Evolutionary conservation across 2,113 vertebrate genomes (phyloP), one percentile per base, ranked within the genome.

Genomic region (Dunckerocampus dactyliophorus): DNA sequence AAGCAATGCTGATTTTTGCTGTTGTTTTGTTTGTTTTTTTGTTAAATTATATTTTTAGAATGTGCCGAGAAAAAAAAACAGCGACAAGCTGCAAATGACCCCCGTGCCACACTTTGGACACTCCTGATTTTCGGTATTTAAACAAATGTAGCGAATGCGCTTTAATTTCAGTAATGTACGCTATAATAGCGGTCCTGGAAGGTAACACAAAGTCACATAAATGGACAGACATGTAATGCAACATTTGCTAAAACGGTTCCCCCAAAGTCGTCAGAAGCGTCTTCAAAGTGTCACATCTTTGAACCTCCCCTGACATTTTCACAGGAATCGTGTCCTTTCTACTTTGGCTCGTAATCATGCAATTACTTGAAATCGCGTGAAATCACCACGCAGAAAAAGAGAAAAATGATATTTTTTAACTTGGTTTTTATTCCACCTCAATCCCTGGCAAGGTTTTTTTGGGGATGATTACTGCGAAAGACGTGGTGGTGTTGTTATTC

Each of bases 281-380:
- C 46, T 71, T 72, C 52, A 67, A 63, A 77, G 53, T 1, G 43
- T 19, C 46, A n/a, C 68, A 57, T 31, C 3, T 4, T 8, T 65
- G 55, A 80, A 74, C 63, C 45, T 72, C 49, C 59, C 31, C 37
- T 59, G 47, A 54, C 48, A 64, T 21, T 55, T 69, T 52, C 15
- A 15, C 14, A 54, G n/a, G 34, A 64, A 28, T 12, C 8, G 24
- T 67, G 50, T 57, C 63, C 71, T 75, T 78, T 79, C 68, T 67
- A 78, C 61, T 74, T 37, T 69, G 63, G 12, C 56, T 16, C 8
- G 31, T 24, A 49, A 45, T 37, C 74, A 75, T 58, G 82, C 63
- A 85, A 76, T 71, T 71, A 71, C 47, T 71, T 75, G 66, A 69
- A 84, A 84, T 64, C 67, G 47, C 59, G 47, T 31, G 59, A 83